These are phyloP conservation scores for Botia almorhae DNA, from an alignment of 2,797 vertebrate genomes.

Conservation along the genomic window DNA sequence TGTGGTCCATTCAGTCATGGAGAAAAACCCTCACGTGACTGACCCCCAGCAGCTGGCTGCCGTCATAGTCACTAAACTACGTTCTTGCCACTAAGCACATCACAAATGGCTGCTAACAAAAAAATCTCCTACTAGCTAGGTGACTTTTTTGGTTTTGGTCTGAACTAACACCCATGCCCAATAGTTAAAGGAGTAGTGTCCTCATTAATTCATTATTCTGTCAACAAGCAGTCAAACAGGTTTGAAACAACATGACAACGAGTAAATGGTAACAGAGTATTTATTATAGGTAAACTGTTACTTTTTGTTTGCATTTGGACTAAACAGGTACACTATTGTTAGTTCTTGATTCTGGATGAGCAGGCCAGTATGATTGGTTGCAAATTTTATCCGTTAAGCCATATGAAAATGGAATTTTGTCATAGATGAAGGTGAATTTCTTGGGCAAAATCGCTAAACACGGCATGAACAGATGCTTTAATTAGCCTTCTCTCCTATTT, in stretches of 20 bases:
- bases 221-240: background rate
- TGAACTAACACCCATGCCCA: background rate
- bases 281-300: background rate
- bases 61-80: constrained; percentile 94
- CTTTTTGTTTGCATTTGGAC: no score
- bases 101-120: constrained; percentile 12
- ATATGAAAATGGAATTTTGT: constrained; percentile 3
- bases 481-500: background rate
- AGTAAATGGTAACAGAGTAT: background rate
- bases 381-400: constrained; percentile 15
- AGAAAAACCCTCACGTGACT: constrained; percentile 96
- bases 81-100: constrained; percentile 80
- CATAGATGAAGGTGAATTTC: background rate
- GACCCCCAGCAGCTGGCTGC: constrained; percentile 97
- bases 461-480: background rate
- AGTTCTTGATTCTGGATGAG: background rate
- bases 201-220: background rate
- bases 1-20: constrained; percentile 96
- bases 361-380: constrained; percentile 16
- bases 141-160: background rate
- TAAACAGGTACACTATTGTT: background rate
- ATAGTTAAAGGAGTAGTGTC: background rate
- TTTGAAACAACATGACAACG: background rate
- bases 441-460: background rate
- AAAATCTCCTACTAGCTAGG: background rate